phyloP scores from a whole-genome alignment of 2,113 vertebrate species.

The Leptobrachium ailaonicum region DNA sequence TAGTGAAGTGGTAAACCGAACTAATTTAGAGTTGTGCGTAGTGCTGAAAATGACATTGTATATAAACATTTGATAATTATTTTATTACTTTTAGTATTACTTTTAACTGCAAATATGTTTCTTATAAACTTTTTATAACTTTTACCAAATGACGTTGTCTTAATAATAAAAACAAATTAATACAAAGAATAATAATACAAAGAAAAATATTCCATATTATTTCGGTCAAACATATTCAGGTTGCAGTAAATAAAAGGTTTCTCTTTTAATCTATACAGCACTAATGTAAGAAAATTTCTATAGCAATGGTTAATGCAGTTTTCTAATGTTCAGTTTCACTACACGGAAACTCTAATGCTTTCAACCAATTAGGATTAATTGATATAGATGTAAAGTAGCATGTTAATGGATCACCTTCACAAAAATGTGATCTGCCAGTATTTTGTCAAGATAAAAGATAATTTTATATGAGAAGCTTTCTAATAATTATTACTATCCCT shows the following conservation, averaged over 20 bases:
- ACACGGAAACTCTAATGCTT: not conserved
- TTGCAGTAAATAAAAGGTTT: not conserved
- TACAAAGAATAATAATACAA: too few relatives aligned
- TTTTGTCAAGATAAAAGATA: conserved; percentile 13
- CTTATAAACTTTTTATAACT: too few relatives aligned
- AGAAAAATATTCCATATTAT: too few relatives aligned
- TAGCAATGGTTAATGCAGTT: not conserved
- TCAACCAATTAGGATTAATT: conserved; percentile 18
- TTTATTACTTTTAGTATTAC: too few relatives aligned
- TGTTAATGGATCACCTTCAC: not conserved
- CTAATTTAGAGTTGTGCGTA: too few relatives aligned
- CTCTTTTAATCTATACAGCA: not conserved
- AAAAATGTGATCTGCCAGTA: conserved; percentile 12
- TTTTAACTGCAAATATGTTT: too few relatives aligned
- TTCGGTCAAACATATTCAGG: too few relatives aligned
- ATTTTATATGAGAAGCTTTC: not conserved
- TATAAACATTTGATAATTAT: too few relatives aligned
- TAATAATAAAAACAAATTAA: too few relatives aligned
- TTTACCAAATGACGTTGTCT: too few relatives aligned
- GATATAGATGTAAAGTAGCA: conserved; percentile 2
- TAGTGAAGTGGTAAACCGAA: too few relatives aligned
- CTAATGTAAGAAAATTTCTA: not conserved
- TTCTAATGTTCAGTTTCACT: not conserved
- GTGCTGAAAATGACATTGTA: too few relatives aligned
- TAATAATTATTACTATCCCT: not conserved